Evolutionary conservation across 1,140 invertebrate genomes (phyloP).

Genomic region (Zaprionus davidi): DNA sequence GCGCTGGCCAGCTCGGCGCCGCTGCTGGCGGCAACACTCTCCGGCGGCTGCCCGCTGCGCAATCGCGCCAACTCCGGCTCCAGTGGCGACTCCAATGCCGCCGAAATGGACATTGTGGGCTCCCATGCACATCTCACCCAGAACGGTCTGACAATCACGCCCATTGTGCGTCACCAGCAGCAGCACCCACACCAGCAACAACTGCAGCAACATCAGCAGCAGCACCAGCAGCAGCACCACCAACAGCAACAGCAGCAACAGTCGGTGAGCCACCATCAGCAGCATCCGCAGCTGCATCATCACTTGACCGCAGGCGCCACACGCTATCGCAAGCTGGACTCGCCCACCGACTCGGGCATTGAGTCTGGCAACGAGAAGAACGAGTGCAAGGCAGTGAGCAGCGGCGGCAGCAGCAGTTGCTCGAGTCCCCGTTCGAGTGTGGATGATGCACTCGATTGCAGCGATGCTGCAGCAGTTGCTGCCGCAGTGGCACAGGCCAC

Average conservation of each 20-base stretch:
- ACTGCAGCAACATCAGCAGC: conserved; percentile 49
- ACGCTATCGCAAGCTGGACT: conserved; percentile 92
- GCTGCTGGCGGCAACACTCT: conserved; percentile 90
- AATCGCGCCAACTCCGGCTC: conserved; percentile 91
- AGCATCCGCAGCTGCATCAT: conserved; percentile 75
- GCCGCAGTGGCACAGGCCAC: conserved; percentile 38
- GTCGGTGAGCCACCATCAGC: conserved; percentile 51
- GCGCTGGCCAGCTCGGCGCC: conserved; percentile 86
- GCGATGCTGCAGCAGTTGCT: conserved; percentile 74
- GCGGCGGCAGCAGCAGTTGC: conserved; percentile 90
- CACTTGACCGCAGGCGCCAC: conserved; percentile 67
- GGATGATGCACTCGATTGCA: conserved; percentile 90
- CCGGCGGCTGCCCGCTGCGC: conserved; percentile 88
- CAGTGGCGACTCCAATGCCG: conserved; percentile 91
- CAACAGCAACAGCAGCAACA: conserved; percentile 66
- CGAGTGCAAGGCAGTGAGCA: conserved; percentile 88
- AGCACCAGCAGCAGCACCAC: conserved; percentile 35
- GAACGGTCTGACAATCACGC: conserved; percentile 88
- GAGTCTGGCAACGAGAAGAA: conserved; percentile 96
- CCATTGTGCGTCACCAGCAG: conserved; percentile 85
- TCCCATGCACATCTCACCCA: conserved; percentile 88
- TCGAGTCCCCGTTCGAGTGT: conserved; percentile 93
- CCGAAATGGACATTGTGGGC: conserved; percentile 88
- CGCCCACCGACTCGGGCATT: conserved; percentile 95
- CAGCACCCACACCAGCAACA: conserved; percentile 67